Conservation (phyloP, 2,888 invertebrate genomes). For the Chouioia cunea region DNA sequence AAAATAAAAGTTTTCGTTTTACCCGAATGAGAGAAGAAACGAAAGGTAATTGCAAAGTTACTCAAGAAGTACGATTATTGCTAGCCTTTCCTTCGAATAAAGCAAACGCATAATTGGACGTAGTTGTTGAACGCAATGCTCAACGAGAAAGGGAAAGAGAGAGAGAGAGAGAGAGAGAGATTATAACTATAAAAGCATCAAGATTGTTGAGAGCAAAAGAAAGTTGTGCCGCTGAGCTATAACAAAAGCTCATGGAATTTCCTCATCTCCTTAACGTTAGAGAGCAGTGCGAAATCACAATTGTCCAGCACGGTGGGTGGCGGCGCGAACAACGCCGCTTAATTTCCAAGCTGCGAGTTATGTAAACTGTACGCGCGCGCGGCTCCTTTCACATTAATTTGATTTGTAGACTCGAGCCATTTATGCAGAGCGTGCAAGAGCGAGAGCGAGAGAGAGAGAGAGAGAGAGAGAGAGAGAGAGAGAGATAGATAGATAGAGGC, state of each 20-base stretch:
- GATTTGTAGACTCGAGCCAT: conserved; percentile 51
- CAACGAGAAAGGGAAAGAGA: neutral
- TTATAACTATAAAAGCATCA: too few relatives aligned
- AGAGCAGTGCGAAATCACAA: conserved; percentile 31
- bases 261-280: conserved; percentile 30
- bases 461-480: conserved; percentile 24
- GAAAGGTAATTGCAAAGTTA: too few relatives aligned
- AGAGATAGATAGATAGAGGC: neutral
- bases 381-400: conserved; percentile 52
- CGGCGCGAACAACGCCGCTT: conserved; percentile 40
- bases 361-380: conserved; percentile 42
- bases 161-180: neutral
- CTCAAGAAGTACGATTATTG: too few relatives aligned
- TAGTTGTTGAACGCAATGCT: neutral
- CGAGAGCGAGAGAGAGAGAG: conserved; percentile 29
- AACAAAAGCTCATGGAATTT: conserved; percentile 35
- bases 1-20: too few relatives aligned
- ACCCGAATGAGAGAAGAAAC: too few relatives aligned
- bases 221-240: neutral
- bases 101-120: conserved; percentile 17
- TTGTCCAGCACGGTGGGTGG: conserved; percentile 21
- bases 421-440: conserved; percentile 39
- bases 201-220: conserved; percentile 14
- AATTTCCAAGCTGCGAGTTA: conserved; percentile 46
- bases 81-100: too few relatives aligned